Evolutionary conservation across 2,797 vertebrate species (phyloP), one percentile per base, ranked within the genome.

Genomic region (Rhinoraja longicauda): DNA sequence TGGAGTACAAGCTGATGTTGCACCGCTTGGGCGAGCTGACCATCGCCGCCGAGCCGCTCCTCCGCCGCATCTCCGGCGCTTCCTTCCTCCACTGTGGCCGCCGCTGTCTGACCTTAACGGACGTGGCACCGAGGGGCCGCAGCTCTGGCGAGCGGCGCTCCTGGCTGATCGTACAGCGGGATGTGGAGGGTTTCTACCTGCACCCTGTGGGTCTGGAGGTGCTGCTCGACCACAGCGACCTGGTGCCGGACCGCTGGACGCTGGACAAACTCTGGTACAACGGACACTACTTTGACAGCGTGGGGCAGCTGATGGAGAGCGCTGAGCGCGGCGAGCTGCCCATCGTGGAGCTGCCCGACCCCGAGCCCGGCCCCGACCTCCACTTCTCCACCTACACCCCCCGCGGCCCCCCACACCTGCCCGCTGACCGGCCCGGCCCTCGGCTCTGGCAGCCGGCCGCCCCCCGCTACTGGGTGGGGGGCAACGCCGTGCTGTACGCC

Each of bases 201-300:
- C 98, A 99, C 79, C 99, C 98, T 0, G 94, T 97, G 4, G 98
- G 98, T n/a, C 95, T 99, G 93, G 99, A 99, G 94, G 93, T 99
- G 36, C 95, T 99, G 0, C 2, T 99, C 93, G 97, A 99, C 93
- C 98, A 99, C 73, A 29, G 4, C 0, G 96, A 97, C 93, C 73
- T 95, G 0, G 94, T 99, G 92, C 96, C 97, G 0, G 93, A 93
- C 4, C 95, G 93, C 82, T 99, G 99, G 99, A 93, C 62, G 0
- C 96, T 98, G 10, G 97, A 96, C 93, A 97, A 94, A 93, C 93
- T 99, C 57, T 99, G 98, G 98, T 99, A 99, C 95, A 97, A 98
- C 0, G 96, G 96, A 67, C 95, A 95, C 29, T 98, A 97, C 94
- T 99, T 98, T 90, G 93, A 95, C 93, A 97, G 96, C 59, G 93